A percentile compares a stretch with the other conserved stretches of the same genome.
Evolutionary conservation across 2,113 vertebrate genomes (phyloP).

Genomic region (Alethe castanea): DNA sequence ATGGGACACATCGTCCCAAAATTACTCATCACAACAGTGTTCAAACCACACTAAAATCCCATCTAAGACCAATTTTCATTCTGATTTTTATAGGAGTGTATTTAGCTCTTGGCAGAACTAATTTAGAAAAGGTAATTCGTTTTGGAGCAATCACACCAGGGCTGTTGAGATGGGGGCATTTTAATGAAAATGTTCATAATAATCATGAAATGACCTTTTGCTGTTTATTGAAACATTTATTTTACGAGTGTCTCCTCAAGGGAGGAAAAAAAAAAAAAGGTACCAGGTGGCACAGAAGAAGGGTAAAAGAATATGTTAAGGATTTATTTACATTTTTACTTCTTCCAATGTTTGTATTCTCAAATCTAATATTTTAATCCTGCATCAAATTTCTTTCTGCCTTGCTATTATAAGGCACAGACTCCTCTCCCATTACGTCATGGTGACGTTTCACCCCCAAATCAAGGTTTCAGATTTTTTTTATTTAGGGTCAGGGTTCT

Average conservation of each 20-base stretch:
- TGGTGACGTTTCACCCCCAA: fast-evolving
- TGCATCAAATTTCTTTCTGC: background rate
- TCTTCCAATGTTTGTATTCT: background rate
- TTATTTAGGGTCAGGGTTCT: background rate
- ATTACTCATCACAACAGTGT: background rate
- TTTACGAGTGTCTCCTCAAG: background rate
- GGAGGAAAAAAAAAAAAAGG: background rate
- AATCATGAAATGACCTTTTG: constrained; percentile 15
- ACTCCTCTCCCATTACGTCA: background rate
- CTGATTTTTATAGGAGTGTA: background rate
- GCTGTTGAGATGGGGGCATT: background rate
- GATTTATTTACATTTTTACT: background rate
- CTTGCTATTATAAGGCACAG: background rate
- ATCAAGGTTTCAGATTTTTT: background rate
- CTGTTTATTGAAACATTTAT: background rate
- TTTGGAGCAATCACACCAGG: background rate
- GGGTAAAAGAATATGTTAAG: background rate
- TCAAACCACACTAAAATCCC: background rate
- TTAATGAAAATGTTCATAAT: constrained; percentile 8
- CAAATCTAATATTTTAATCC: background rate
- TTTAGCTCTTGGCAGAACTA: constrained; percentile 41
- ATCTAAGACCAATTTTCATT: background rate
- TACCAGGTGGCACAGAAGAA: background rate
- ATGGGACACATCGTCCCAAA: background rate
- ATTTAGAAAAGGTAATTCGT: constrained; percentile 15